phyloP scores from a whole-genome alignment of 2,113 vertebrate genomes.

The Diphyllodes magnificus region DNA sequence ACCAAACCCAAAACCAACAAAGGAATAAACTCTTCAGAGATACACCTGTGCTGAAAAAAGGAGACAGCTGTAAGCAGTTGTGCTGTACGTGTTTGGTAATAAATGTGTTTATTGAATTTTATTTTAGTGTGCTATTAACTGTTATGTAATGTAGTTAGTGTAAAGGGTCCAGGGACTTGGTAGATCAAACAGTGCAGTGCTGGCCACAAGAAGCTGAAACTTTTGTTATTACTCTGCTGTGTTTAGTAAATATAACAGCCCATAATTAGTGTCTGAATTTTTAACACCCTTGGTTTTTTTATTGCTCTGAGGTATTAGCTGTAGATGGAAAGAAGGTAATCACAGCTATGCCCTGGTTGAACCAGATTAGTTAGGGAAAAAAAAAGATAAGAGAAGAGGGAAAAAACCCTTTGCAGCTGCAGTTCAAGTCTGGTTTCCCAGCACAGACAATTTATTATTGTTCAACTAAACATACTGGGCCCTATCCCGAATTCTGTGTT shows the following conservation, averaged over 20 bases:
- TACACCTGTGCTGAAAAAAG: conserved; percentile 15
- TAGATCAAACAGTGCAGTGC: conserved; percentile 20
- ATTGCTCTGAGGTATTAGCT: conserved; percentile 50
- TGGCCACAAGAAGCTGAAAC: conserved; percentile 33
- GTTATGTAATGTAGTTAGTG: conserved; percentile 25
- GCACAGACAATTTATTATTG: conserved; percentile 64
- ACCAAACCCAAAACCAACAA: not conserved
- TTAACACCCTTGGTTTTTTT: conserved; percentile 61
- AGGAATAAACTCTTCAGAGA: not conserved
- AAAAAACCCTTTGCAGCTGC: conserved; percentile 13
- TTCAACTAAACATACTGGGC: conserved; percentile 64
- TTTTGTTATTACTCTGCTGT: conserved; percentile 49
- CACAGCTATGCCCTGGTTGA: conserved; percentile 41
- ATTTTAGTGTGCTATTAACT: conserved; percentile 42
- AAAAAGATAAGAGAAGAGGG: not conserved
- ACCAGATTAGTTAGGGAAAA: not conserved
- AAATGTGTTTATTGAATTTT: conserved; percentile 39
- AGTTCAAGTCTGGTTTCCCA: conserved; percentile 53
- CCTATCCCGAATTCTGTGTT: not conserved
- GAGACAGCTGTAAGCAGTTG: not conserved
- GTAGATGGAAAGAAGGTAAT: conserved; percentile 54
- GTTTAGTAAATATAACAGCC: conserved; percentile 66
- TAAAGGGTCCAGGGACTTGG: conserved; percentile 18
- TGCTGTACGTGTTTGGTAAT: not conserved
- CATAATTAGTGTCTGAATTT: conserved; percentile 63